Conservation (phyloP, 2,797 vertebrate genomes). For the Periparus ater region DNA sequence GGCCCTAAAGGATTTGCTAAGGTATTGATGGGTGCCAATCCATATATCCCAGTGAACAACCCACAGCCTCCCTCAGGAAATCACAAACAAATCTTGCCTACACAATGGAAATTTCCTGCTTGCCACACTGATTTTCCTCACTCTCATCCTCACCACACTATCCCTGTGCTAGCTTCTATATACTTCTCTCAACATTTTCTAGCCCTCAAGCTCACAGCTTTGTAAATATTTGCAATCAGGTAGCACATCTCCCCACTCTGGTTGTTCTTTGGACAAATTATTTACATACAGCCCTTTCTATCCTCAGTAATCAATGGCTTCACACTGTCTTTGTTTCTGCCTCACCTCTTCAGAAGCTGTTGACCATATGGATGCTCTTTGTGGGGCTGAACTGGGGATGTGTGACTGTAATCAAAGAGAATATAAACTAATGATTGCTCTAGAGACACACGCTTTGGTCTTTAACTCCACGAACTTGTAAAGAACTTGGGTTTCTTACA, state of each 20-base stretch:
- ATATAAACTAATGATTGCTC: neutral
- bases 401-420: neutral
- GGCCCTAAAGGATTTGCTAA: constrained; percentile 16
- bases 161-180: neutral
- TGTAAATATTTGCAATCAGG: constrained; percentile 34
- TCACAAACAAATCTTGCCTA: neutral
- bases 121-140: constrained; percentile 20
- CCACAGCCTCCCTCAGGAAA: neutral
- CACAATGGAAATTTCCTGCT: neutral
- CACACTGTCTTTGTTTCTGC: neutral
- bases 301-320: constrained; percentile 3
- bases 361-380: neutral
- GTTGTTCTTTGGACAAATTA: constrained; percentile 9
- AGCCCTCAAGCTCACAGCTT: neutral
- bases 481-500: neutral
- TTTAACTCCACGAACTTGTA: neutral
- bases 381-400: neutral
- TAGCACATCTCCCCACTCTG: neutral
- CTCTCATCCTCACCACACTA: neutral
- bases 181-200: neutral
- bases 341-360: neutral
- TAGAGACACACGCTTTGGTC: neutral
- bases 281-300: neutral
- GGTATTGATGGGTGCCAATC: neutral
- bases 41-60: neutral